Percentiles rank a stretch among this genome's conserved stretches.
These are phyloP conservation scores for Bovichtus variegatus DNA, from an alignment of 2,797 vertebrate species.

Conservation along the genomic window DNA sequence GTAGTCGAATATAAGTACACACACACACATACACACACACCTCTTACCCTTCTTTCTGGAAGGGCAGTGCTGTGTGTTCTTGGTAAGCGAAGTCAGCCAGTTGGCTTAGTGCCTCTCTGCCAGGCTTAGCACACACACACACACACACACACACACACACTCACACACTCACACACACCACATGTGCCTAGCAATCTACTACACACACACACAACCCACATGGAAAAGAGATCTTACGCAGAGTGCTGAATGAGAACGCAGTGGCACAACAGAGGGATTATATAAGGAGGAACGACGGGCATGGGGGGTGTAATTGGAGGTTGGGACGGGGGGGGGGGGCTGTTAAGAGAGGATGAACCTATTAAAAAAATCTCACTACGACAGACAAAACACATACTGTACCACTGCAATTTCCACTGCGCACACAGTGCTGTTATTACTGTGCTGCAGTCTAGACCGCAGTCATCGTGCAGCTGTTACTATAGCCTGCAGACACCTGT, in stretches of 20 bases:
- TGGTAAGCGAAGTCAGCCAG: constrained; percentile 47
- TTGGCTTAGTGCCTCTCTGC: constrained; percentile 49
- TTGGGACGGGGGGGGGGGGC: not conserved
- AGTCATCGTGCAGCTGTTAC: constrained; percentile 19
- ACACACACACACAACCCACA: constrained; percentile 27
- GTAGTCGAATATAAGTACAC: not conserved
- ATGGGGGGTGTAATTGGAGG: constrained; percentile 37
- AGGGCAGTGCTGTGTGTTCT: constrained; percentile 42
- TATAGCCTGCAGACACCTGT: constrained; percentile 10
- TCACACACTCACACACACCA: constrained; percentile 10
- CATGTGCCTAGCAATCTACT: constrained; percentile 27
- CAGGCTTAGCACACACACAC: constrained; percentile 20
- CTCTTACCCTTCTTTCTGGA: constrained; percentile 26
- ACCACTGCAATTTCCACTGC: constrained; percentile 10
- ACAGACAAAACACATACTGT: constrained; percentile 36
- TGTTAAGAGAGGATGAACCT: constrained; percentile 56
- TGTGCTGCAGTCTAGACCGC: constrained; percentile 4
- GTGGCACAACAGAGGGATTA: constrained; percentile 60
- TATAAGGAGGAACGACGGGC: constrained; percentile 45
- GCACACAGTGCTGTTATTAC: constrained; percentile 18
- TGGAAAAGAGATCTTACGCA: constrained; percentile 40
- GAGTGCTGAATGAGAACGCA: constrained; percentile 52
- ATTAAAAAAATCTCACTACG: constrained; percentile 51
- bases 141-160: constrained; percentile 8
- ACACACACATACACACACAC: not conserved